A percentile compares a stretch with the other conserved stretches of the same genome.
phyloP scores from a whole-genome alignment of 2,113 vertebrate genomes.

The Apaloderma vittatum region DNA sequence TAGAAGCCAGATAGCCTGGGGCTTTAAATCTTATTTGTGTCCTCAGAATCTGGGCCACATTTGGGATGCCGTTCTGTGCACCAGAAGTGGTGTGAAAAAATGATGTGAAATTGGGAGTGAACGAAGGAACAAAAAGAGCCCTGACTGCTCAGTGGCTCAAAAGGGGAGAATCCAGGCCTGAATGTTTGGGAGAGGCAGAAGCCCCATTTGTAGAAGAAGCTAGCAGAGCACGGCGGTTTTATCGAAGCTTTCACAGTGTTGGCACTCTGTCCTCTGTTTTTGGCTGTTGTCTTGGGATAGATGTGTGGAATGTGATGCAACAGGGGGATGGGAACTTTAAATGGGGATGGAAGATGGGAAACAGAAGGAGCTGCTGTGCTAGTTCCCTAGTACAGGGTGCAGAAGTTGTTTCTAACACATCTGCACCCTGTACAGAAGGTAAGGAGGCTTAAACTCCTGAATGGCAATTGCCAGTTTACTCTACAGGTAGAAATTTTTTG shows the following conservation, averaged over 20 bases:
- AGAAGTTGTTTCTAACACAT: not conserved
- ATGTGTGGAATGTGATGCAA: not conserved
- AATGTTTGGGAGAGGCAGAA: not conserved
- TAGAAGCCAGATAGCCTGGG: not conserved
- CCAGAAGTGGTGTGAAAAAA: not conserved
- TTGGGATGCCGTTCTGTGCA: not conserved
- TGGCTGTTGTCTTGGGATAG: slow-evolving; percentile 13
- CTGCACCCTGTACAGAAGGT: not conserved
- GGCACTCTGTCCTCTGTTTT: not conserved
- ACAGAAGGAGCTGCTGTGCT: slow-evolving; percentile 5
- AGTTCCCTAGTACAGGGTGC: not conserved
- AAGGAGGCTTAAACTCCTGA: not conserved
- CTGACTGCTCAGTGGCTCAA: not conserved
- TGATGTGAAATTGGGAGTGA: not conserved
- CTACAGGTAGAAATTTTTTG: not conserved
- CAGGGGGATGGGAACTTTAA: not conserved
- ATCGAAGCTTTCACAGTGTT: not conserved
- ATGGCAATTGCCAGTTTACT: not conserved
- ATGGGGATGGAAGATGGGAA: slow-evolving; percentile 7
- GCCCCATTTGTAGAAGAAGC: not conserved
- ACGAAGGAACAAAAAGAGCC: not conserved
- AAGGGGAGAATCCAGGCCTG: not conserved
- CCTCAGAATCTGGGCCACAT: not conserved
- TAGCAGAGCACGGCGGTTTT: not conserved
- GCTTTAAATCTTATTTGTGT: not conserved